Percentiles rank a stretch among this genome's conserved stretches.
Evolutionary conservation across 2,888 invertebrate species (phyloP).

Genomic region (Spilosoma lubricipeda): DNA sequence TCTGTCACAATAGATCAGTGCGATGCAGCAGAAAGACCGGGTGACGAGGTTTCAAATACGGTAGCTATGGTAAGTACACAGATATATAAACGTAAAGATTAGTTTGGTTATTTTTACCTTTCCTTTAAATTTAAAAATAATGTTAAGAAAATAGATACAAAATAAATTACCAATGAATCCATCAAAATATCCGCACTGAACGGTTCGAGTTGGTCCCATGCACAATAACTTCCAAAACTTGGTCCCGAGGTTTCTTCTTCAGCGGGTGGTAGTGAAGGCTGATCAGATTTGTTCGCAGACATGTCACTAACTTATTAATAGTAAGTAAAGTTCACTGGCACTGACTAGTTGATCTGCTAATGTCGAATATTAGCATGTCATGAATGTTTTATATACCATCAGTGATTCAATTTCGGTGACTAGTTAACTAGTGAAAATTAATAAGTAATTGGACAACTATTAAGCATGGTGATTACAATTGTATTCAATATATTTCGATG

Average conservation of each 20-base stretch:
- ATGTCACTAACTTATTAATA: constrained; percentile 30
- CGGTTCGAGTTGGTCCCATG: constrained; percentile 52
- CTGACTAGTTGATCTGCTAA: constrained; percentile 56
- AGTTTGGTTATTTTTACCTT: background rate
- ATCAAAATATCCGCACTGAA: constrained; percentile 33
- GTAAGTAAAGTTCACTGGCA: constrained; percentile 46
- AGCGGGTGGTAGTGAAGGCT: constrained; percentile 24
- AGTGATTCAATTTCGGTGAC: constrained; percentile 52
- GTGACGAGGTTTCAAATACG: no score
- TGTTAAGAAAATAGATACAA: background rate
- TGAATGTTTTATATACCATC: constrained; percentile 62
- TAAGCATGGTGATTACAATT: constrained; percentile 45
- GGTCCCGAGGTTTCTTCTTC: constrained; percentile 21
- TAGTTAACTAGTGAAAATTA: constrained; percentile 53
- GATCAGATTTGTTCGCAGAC: constrained; percentile 40
- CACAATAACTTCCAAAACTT: constrained; percentile 46
- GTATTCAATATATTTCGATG: constrained; percentile 35
- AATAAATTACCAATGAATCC: constrained; percentile 54
- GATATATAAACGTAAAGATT: background rate
- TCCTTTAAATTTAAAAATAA: no score
- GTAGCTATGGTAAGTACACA: no score
- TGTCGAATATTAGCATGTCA: constrained; percentile 54
- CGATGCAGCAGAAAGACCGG: no score
- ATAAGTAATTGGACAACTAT: constrained; percentile 35
- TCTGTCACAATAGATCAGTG: no score